These are phyloP conservation scores for Melanotaenia nigrans DNA, from an alignment of 2,797 vertebrate species.

Conservation along the genomic window DNA sequence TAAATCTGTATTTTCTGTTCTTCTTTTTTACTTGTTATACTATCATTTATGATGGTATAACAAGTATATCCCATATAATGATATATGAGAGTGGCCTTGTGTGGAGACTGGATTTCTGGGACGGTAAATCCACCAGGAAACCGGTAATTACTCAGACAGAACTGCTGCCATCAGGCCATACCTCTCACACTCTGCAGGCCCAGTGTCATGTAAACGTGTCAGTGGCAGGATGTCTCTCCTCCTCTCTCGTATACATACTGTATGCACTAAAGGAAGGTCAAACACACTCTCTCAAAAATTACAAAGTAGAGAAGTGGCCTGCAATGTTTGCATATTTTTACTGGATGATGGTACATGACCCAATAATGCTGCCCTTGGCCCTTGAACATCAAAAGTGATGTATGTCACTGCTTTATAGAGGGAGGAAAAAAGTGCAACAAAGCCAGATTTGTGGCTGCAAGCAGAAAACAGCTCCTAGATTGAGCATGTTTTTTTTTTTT, in stretches of 20 bases:
- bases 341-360: constrained; percentile 11
- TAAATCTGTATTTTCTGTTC: neutral
- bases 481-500: neutral
- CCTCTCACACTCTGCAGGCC: constrained; percentile 70
- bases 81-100: constrained; percentile 59
- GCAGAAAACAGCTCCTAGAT: neutral
- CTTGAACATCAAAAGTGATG: constrained; percentile 10
- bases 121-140: constrained; percentile 85
- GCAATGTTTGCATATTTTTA: constrained; percentile 19
- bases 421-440: neutral
- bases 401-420: neutral
- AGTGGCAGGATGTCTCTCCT: constrained; percentile 78
- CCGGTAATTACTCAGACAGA: constrained; percentile 88
- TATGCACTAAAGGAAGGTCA: constrained; percentile 25
- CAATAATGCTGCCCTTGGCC: constrained; percentile 12
- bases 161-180: constrained; percentile 79
- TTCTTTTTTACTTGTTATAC: neutral
- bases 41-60: neutral
- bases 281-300: constrained; percentile 28
- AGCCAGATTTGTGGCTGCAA: neutral
- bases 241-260: constrained; percentile 29
- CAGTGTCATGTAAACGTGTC: constrained; percentile 74
- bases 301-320: constrained; percentile 14
- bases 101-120: constrained; percentile 73
- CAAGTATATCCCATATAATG: too few species aligned